Evolutionary conservation across 2,113 vertebrate genomes (phyloP), one percentile per base, ranked within the genome.

Genomic region (Montifringilla adamsi): DNA sequence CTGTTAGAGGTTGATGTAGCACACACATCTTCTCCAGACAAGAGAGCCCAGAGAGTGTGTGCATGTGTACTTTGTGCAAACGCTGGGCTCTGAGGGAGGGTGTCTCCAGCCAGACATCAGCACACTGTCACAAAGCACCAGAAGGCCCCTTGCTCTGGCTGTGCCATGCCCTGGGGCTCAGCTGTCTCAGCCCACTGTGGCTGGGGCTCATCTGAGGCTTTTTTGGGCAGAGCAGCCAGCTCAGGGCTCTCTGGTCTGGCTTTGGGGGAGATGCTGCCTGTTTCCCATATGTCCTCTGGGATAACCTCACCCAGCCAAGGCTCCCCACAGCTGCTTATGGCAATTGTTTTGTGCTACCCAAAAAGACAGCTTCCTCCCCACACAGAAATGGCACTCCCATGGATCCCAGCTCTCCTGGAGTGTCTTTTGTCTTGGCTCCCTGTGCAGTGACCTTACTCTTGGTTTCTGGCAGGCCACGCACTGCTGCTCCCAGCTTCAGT

Each of bases 281-380:
- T 89, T 95, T 94, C 47, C 69, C 69, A 60, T 49, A 67, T 56
- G 62, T 96, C 82, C 56, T 89, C 41, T 92, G 94, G 93, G 89
- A 89, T 92, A 95, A 90, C 77, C 73, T 93, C 93, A 87, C 86
- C 89, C 91, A 95, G 24, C 35, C 60, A 72, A 94, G 56, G 89
- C 84, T 83, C 50, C 33, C 55, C 53, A 66, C 11, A 1, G 69
- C 85, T 72, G 69, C 52, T 92, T 92, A 52, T 77, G 68, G 52
- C 73, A 89, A 78, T 94, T 95, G 56, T 84, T 95, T 63, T 68
- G 35, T n/a, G 31, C 69, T 76, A 94, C 41, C 17, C 5, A 0
- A 93, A 89, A 78, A 92, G 9, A 30, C 93, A 90, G 30, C 39
- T 47, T 91, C 76, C 30, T 84, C 37, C 73, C 73, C 47, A 47